These are phyloP conservation scores for Myrmophylax atrothorax DNA, from an alignment of 2,113 vertebrate genomes.

Conservation along the genomic window DNA sequence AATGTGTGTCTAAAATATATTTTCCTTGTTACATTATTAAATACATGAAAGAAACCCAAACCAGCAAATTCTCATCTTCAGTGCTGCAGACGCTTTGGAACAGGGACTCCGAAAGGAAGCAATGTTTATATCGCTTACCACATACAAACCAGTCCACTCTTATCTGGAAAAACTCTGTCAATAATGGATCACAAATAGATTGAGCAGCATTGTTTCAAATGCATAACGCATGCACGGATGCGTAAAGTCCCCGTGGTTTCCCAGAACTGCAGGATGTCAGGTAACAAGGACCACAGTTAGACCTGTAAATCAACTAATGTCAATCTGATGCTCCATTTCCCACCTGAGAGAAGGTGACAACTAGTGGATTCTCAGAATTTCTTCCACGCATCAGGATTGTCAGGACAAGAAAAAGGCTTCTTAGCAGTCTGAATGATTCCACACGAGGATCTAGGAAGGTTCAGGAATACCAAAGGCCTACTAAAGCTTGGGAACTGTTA, in stretches of 20 bases:
- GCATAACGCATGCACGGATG: fast-evolving
- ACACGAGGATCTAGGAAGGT: not conserved
- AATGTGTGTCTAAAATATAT: not conserved
- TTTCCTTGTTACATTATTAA: not conserved
- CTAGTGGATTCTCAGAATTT: not conserved
- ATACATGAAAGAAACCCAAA: not conserved
- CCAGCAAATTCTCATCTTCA: not conserved
- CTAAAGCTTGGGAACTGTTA: not conserved
- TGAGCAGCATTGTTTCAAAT: not conserved
- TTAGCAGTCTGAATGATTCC: not conserved
- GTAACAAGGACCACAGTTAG: not conserved
- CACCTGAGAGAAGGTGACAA: not conserved
- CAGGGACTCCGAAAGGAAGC: not conserved
- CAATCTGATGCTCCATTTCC: not conserved
- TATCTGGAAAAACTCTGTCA: not conserved
- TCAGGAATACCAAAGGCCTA: not conserved
- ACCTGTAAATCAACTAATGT: not conserved
- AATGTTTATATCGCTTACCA: not conserved
- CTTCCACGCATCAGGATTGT: not conserved
- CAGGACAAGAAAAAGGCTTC: not conserved
- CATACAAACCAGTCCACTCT: not conserved
- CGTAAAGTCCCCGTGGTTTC: not conserved
- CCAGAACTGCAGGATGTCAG: not conserved
- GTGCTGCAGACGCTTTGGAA: not conserved
- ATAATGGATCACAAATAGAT: not conserved